Evolutionary conservation across 2,113 vertebrate genomes (phyloP), one percentile per base, ranked within the genome.

Genomic region (Dipodomys ordii): DNA sequence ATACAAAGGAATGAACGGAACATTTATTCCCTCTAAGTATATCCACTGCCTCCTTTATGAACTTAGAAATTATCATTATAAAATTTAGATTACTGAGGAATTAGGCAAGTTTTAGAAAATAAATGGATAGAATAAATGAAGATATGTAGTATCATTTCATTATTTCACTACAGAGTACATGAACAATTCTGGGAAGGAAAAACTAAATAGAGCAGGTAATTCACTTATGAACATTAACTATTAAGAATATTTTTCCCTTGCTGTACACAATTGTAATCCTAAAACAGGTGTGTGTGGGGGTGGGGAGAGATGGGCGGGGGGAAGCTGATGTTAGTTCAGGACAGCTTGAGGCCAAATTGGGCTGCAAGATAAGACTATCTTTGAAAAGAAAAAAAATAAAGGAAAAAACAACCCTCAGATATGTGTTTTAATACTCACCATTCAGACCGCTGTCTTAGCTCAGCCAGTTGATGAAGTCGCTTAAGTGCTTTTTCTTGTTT

Each of bases 401-500:
- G 6, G 22, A 4, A 18, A 18, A 13, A 18, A 4, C 15, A 4
- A 57, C 2, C 7, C 25, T 76, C 25, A 76, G 67, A 78, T 19
- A 62, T 32, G 62, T 68, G 9, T 92, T 16, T 87, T 91, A 79
- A 90, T 74, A 95, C 99, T 98, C 97, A 99, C 99, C 99, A 98
- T 97, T 99, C 98, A 76, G 98, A 98, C 90, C 99, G 99, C 96
- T 99, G 99, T 92, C 99, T 98, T 95, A 99, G 96, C 93, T 99
- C 99, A 91, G 99, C 99, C 19, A 99, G 98, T 97, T 99, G 99
- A 95, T 99, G 99, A 72, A 99, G 99, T 19, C 99, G 98, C 94
- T 99, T 99, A 95, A 99, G 98, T 91, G 99, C 99, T 97, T 99
- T 99, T 97, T 99, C 99, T 97, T 99, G 99, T 96, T 99, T 99